A percentile compares a stretch with the other conserved stretches of the same genome.
Conservation (phyloP, 2,113 vertebrate genomes). For the Osmerus eperlanus region DNA sequence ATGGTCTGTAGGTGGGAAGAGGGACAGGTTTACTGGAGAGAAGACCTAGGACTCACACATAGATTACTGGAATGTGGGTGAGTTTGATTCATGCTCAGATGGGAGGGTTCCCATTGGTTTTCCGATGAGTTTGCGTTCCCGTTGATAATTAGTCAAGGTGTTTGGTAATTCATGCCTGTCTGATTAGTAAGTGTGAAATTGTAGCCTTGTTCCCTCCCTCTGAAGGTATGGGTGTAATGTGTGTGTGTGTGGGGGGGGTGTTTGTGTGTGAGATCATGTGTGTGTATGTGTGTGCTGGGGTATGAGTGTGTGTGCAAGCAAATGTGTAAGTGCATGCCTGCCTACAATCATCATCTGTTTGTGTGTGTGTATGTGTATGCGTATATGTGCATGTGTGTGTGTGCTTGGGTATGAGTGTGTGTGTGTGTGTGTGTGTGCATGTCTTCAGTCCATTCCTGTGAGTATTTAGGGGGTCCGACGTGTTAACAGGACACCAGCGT, state of each 20-base stretch:
- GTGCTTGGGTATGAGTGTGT: conserved; percentile 21
- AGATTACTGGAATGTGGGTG: neutral
- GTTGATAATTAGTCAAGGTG: neutral
- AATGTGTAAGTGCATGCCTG: no score
- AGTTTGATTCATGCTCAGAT: no score
- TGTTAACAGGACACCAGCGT: conserved; percentile 21
- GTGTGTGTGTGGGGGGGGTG: neutral
- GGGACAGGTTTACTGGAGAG: neutral
- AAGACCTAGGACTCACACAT: neutral
- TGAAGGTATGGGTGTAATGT: conserved; percentile 1
- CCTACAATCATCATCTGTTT: no score
- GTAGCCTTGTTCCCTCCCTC: neutral
- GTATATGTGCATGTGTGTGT: neutral
- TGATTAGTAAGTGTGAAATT: neutral
- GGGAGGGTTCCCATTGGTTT: no score
- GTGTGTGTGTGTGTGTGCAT: neutral
- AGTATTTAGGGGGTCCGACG: conserved; percentile 16
- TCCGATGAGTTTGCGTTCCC: no score
- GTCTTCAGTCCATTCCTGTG: conserved; percentile 20
- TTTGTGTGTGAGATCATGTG: neutral
- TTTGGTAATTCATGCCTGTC: neutral
- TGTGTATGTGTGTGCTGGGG: neutral
- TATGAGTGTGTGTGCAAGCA: conserved; percentile 3
- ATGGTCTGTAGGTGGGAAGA: neutral
- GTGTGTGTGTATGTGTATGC: conserved; percentile 8